phyloP scores from a whole-genome alignment of 2,113 vertebrate genomes.

The Cisticola juncidis region DNA sequence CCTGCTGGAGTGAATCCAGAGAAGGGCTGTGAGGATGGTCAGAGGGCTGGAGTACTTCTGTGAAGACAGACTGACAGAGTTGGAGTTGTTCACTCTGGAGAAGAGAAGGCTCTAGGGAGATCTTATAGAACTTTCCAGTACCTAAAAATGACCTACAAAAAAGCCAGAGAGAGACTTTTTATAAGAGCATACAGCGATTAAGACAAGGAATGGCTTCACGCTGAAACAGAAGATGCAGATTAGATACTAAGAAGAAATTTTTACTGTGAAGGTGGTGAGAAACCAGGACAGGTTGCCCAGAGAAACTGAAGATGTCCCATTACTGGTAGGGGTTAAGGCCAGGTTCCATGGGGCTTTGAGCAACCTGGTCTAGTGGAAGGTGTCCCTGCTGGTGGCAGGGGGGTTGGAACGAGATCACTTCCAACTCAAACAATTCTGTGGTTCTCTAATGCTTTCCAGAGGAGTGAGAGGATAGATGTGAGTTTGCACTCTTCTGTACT shows the following conservation, averaged over 20 bases:
- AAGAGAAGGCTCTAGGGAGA: neutral
- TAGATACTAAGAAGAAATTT: neutral
- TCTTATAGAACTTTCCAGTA: neutral
- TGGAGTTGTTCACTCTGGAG: neutral
- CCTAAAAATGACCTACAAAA: neutral
- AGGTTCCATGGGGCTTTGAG: neutral
- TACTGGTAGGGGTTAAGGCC: neutral
- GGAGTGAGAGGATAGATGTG: neutral
- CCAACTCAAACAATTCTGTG: neutral
- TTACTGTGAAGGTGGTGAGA: neutral
- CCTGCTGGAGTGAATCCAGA: neutral
- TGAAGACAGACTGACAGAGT: neutral
- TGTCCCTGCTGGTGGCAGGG: neutral
- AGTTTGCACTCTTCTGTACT: neutral
- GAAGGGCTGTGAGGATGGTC: neutral
- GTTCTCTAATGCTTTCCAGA: neutral
- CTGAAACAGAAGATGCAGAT: neutral
- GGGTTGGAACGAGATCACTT: neutral
- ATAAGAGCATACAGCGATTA: neutral
- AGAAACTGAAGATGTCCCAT: neutral
- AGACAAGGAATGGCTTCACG: neutral
- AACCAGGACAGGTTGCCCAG: neutral
- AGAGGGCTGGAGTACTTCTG: neutral
- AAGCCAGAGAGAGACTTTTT: neutral
- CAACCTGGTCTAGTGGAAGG: neutral